Conservation (phyloP, 1,140 invertebrate genomes). For the Campoletis sonorensis region DNA sequence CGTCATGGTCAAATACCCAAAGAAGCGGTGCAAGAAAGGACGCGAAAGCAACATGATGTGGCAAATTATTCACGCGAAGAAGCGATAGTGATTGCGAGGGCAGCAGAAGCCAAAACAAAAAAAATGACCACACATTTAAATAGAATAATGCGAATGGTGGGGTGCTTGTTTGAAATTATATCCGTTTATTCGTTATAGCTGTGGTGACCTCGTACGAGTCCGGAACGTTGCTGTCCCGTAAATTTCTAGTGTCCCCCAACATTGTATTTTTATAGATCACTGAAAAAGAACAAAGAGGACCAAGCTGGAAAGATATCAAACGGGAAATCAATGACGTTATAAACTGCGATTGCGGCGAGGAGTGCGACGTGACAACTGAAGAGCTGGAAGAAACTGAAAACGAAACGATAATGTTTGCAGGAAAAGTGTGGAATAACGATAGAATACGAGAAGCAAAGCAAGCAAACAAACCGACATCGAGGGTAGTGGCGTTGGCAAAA, state of each 20-base stretch:
- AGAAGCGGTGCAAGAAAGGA: not conserved
- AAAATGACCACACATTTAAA: not conserved
- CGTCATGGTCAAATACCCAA: not conserved
- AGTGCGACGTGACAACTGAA: not conserved
- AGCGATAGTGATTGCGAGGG: not conserved
- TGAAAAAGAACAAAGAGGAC: not conserved
- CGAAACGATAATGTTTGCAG: not conserved
- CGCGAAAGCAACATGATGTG: not conserved
- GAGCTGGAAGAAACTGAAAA: not conserved
- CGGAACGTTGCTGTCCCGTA: not conserved
- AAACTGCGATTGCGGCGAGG: not conserved
- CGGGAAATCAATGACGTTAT: not conserved
- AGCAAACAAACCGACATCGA: not conserved
- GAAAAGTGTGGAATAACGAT: not conserved
- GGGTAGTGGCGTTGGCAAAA: not conserved
- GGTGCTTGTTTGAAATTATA: not conserved
- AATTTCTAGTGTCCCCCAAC: not conserved
- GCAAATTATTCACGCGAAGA: slow-evolving; percentile 3
- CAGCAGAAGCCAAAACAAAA: not conserved
- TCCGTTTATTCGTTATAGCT: not conserved
- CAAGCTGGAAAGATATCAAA: not conserved
- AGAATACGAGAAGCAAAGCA: not conserved
- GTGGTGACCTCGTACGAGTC: not conserved
- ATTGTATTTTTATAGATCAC: not conserved
- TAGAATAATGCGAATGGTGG: not conserved